Conservation (phyloP, 2,797 vertebrate species). For the Eospalax fontanierii region DNA sequence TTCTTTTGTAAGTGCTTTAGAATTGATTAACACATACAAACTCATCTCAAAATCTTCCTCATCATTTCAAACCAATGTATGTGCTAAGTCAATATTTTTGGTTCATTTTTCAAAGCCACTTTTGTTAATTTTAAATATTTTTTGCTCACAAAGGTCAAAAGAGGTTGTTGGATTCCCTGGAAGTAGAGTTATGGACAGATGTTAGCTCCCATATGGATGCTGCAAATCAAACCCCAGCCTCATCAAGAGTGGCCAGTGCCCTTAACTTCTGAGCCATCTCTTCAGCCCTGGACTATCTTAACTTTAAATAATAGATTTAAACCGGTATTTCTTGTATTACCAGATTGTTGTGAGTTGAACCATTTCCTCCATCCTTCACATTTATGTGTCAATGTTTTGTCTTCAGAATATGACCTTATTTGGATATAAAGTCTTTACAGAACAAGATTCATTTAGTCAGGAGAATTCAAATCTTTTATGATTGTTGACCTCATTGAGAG, state of each 20-base stretch:
- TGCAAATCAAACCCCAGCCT: too few relatives aligned
- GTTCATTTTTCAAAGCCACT: neutral
- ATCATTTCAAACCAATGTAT: neutral
- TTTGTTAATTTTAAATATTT: slow-evolving; percentile 14
- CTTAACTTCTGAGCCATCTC: too few relatives aligned
- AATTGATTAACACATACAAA: neutral
- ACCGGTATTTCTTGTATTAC: neutral
- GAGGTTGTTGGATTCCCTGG: too few relatives aligned
- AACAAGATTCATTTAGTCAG: neutral
- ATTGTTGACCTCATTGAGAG: neutral
- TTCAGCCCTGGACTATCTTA: too few relatives aligned
- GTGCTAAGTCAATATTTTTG: neutral
- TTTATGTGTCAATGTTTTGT: neutral
- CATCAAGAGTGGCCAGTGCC: too few relatives aligned
- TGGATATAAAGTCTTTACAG: neutral
- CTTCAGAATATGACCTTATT: neutral
- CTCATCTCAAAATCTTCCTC: neutral
- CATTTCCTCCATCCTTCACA: neutral
- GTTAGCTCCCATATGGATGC: too few relatives aligned
- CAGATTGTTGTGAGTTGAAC: neutral
- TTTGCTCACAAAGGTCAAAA: too few relatives aligned
- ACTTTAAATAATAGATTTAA: neutral
- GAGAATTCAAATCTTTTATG: neutral
- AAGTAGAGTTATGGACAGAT: too few relatives aligned
- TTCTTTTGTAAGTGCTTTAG: neutral